A percentile compares a stretch with the other conserved stretches of the same genome.
Evolutionary conservation across 2,888 invertebrate genomes (phyloP).

Genomic region (Allygus modestus): DNA sequence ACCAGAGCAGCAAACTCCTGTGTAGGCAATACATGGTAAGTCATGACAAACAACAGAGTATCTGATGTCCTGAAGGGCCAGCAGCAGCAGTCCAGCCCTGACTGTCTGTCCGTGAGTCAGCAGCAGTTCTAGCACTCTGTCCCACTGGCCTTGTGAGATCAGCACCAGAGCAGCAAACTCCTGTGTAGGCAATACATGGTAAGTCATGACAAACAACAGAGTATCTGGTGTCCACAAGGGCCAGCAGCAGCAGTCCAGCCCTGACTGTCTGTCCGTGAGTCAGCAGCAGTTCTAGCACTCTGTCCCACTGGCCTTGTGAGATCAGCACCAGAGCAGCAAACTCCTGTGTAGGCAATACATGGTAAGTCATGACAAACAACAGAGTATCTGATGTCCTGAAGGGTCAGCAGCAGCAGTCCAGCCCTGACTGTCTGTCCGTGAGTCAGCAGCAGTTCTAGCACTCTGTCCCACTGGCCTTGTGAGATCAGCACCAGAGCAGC

Average conservation of each 20-base stretch:
- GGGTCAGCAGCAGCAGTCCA: conserved; percentile 68
- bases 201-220: too few species aligned
- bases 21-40: conserved; percentile 19
- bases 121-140: conserved; percentile 72
- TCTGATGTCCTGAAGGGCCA: conserved; percentile 63
- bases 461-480: conserved; percentile 75
- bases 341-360: too few species aligned
- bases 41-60: too few species aligned
- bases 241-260: conserved; percentile 69
- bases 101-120: conserved; percentile 68
- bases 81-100: conserved; percentile 69
- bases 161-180: conserved; percentile 74
- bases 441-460: conserved; percentile 70
- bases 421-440: conserved; percentile 68
- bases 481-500: conserved; percentile 75
- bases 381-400: conserved; percentile 42
- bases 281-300: conserved; percentile 72
- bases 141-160: conserved; percentile 76
- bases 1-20: conserved; percentile 73
- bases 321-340: conserved; percentile 74
- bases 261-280: conserved; percentile 68
- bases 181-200: conserved; percentile 66
- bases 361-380: too few species aligned
- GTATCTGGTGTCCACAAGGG: conserved; percentile 54
- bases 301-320: conserved; percentile 75